Conservation (phyloP, 2,797 vertebrate species). For the Squalus acanthias region DNA sequence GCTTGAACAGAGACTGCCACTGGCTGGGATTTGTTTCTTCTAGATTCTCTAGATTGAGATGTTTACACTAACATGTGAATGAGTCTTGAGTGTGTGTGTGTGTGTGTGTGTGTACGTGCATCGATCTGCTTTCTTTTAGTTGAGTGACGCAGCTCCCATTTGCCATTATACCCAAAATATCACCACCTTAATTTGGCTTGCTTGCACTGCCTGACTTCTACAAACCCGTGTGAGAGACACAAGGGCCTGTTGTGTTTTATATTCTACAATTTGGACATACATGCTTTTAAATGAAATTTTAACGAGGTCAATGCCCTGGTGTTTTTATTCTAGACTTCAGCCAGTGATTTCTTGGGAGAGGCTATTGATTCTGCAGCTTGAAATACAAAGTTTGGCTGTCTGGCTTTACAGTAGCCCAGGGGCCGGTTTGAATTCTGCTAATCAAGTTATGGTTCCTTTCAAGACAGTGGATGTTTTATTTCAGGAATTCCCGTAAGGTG, state of each 20-base stretch:
- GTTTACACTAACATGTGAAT: neutral
- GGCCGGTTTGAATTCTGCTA: neutral
- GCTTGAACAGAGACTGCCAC: neutral
- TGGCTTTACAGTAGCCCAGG: neutral
- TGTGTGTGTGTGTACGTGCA: neutral
- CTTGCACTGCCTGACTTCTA: neutral
- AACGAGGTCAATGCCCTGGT: neutral
- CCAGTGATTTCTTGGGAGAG: neutral
- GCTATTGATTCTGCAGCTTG: neutral
- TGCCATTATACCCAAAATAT: neutral
- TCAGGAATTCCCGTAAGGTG: neutral
- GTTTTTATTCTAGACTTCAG: neutral
- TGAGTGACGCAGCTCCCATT: neutral
- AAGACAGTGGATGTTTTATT: neutral
- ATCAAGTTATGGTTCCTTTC: neutral
- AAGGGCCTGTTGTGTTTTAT: neutral
- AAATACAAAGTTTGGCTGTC: neutral
- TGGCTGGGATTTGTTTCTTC: neutral
- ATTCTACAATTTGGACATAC: neutral
- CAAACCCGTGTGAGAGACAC: neutral
- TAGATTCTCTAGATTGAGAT: neutral
- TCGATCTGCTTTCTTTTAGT: neutral
- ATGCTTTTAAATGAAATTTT: neutral
- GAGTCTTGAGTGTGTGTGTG: too few relatives aligned
- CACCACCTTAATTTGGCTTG: neutral